Evolutionary conservation across 2,113 vertebrate species (phyloP), one percentile per base, ranked within the genome.

Genomic region (Columba janthina): DNA sequence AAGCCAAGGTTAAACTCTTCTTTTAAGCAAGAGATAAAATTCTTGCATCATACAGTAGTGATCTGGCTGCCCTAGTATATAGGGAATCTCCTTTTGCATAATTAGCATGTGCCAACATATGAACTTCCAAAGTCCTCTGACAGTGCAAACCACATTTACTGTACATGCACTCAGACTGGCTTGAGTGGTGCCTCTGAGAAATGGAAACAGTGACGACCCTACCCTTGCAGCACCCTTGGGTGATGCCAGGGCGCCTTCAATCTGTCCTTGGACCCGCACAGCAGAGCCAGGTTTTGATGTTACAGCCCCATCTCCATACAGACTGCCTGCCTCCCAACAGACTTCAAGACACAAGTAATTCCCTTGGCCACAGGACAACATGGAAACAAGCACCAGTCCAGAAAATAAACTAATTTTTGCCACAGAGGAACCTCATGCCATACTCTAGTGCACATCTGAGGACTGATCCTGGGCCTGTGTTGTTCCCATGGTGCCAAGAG

Each of bases 81-180:
- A 21, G 36, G 48, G 56, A 34, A 53, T 88, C 69, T 84, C 51
- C 28, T 67, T 38, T 81, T 71, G 40, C 5, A 5, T 44, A 38
- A 67, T 66, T 42, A 74, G 24, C 19, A 29, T 0, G 4, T 64
- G 20, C 24, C 80, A n/a, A 74, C 15, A 26, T 44, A 44, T 56
- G 34, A 77, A 66, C 36, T 18, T 87, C 36, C n/a, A 29, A 14
- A 61, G 31, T 51, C 26, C 57, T 70, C 61, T 74, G 51, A 11
- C 0, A 0, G 24, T 12, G 26, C 56, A 57, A 9, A 4, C 9
- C 15, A 4, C 1, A 0, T 74, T 65, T 26, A 28, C 32, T 44
- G 24, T 16, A 19, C 12, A 34, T 38, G 6, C 31, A 4, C 5
- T 72, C 14, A 19, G 26, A 2, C 8, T 65, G 21, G 80, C 53